phyloP scores from a whole-genome alignment of 2,113 vertebrate genomes.

The Notothenia coriiceps region DNA sequence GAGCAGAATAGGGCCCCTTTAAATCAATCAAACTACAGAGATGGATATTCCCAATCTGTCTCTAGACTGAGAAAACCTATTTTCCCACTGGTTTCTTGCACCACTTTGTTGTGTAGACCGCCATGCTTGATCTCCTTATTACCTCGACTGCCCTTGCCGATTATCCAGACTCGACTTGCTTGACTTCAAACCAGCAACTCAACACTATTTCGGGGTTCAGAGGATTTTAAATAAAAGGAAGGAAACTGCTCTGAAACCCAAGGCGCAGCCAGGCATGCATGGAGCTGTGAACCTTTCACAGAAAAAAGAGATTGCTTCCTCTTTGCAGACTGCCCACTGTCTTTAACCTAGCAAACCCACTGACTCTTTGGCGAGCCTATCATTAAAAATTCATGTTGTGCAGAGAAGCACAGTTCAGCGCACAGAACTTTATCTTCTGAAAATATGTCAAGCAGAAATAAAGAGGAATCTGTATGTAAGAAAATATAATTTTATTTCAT shows the following conservation, averaged over 20 bases:
- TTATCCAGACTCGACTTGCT: slow-evolving; percentile 21
- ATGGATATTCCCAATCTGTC: slow-evolving; percentile 24
- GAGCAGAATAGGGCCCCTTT: too few relatives aligned
- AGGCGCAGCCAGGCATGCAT: slow-evolving; percentile 25
- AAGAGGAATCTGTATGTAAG: not conserved
- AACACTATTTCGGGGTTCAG: slow-evolving; percentile 12
- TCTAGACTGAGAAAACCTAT: not conserved
- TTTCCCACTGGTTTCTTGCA: slow-evolving; percentile 1
- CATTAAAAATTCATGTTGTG: slow-evolving; percentile 70
- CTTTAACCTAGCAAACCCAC: slow-evolving; percentile 70
- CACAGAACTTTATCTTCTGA: slow-evolving; percentile 26
- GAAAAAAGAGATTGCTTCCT: slow-evolving; percentile 30
- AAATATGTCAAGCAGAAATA: slow-evolving; percentile 36
- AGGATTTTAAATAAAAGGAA: slow-evolving; percentile 27
- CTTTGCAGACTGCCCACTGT: slow-evolving; percentile 43
- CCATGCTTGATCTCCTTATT: slow-evolving; percentile 58
- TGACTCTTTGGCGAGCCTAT: slow-evolving; percentile 40
- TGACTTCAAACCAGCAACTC: slow-evolving; percentile 27
- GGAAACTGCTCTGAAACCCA: slow-evolving; percentile 15
- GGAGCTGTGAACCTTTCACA: slow-evolving; percentile 30
- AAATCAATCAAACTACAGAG: slow-evolving; percentile 9
- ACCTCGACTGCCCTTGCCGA: slow-evolving; percentile 3
- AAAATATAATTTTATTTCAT: not conserved
- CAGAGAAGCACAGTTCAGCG: slow-evolving; percentile 39
- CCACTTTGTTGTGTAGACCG: slow-evolving; percentile 15